phyloP scores from a whole-genome alignment of 2,113 vertebrate genomes.

The Pelecanus crispus region DNA sequence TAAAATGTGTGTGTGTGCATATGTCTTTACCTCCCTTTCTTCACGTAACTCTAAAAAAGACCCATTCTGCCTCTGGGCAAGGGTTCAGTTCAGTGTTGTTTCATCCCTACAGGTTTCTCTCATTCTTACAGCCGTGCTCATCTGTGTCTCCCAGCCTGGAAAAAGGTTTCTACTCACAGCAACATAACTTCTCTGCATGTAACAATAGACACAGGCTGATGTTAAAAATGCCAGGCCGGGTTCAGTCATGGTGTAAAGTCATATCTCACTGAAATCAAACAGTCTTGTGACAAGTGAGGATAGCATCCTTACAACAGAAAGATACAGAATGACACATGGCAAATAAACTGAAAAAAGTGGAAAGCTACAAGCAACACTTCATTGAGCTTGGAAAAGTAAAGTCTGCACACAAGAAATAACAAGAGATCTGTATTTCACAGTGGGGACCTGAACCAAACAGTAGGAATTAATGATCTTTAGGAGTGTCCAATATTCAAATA shows the following conservation, averaged over 20 bases:
- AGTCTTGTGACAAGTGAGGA: background rate
- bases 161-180: background rate
- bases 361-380: background rate
- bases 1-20: accelerated
- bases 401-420: background rate
- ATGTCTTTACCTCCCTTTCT: background rate
- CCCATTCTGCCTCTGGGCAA: background rate
- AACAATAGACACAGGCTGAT: background rate
- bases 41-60: background rate
- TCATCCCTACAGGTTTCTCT: background rate
- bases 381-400: background rate
- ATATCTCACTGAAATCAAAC: background rate
- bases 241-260: background rate
- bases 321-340: background rate
- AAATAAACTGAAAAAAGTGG: background rate
- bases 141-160: background rate
- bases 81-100: background rate
- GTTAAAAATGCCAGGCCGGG: background rate
- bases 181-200: accelerated
- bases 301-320: background rate
- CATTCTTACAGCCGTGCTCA: accelerated
- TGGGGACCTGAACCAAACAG: background rate
- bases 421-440: background rate
- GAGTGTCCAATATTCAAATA: background rate
- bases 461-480: background rate